Evolutionary conservation across 1,140 invertebrate species (phyloP).

Genomic region (Scylla paramamosain): DNA sequence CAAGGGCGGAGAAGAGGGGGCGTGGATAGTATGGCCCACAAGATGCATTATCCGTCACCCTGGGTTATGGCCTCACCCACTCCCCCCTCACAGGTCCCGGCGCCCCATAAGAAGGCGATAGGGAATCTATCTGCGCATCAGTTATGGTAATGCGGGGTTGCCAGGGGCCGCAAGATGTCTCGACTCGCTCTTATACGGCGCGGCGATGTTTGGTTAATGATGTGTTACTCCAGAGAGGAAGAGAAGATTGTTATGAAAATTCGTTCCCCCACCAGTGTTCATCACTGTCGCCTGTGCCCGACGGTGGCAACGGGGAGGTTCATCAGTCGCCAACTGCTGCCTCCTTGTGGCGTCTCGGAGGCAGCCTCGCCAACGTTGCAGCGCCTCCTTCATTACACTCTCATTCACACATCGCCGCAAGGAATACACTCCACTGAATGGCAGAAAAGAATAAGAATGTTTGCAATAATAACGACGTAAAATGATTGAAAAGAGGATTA

Average conservation of each 20-base stretch:
- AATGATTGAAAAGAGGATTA: background rate
- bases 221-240: background rate
- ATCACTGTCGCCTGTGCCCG: no score
- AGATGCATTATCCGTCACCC: slow-evolving; percentile 6
- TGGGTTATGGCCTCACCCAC: background rate
- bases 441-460: background rate
- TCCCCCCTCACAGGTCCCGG: background rate
- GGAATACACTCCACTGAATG: background rate
- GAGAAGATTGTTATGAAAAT: background rate
- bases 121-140: slow-evolving; percentile 20
- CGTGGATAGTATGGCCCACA: background rate
- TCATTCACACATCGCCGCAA: no score
- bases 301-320: no score
- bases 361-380: no score
- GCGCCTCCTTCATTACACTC: no score
- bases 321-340: no score
- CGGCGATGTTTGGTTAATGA: background rate
- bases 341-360: no score
- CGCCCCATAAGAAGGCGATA: background rate
- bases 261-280: background rate
- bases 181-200: background rate
- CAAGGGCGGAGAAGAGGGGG: background rate
- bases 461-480: background rate
- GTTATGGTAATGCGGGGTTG: background rate
- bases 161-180: background rate